Conservation (phyloP, 2,797 vertebrate species). For the Xerus rutilus region DNA sequence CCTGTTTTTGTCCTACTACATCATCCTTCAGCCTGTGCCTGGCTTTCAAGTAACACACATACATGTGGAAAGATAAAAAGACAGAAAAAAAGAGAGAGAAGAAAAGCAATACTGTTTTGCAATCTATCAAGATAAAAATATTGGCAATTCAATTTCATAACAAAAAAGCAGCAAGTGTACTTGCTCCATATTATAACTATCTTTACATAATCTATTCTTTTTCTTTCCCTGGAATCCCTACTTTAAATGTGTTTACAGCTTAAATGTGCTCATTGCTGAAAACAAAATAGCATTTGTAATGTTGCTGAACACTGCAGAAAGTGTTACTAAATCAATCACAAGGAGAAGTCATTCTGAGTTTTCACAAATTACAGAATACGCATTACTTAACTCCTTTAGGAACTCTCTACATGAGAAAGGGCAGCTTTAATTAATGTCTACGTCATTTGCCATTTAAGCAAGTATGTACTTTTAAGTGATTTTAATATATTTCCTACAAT, state of each 20-base stretch:
- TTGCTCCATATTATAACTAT: constrained; percentile 37
- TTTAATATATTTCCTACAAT: not conserved
- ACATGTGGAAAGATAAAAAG: not conserved
- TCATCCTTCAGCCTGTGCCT: not conserved
- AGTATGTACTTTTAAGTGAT: not conserved
- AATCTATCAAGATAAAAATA: constrained; percentile 58
- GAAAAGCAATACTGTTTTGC: constrained; percentile 10
- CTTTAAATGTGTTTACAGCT: constrained; percentile 38
- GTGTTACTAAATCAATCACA: constrained; percentile 10
- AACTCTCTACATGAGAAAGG: not conserved
- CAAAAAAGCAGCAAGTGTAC: not conserved
- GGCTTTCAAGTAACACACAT: constrained; percentile 17
- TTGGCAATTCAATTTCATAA: constrained; percentile 53
- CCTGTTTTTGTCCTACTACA: not conserved
- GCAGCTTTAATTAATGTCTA: not conserved
- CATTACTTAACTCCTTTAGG: not conserved
- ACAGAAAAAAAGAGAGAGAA: not conserved
- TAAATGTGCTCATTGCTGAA: constrained; percentile 51
- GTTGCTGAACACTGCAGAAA: not conserved
- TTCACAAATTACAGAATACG: not conserved
- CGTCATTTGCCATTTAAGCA: constrained; percentile 37
- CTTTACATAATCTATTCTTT: not conserved
- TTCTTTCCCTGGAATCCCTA: not conserved
- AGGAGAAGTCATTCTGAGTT: not conserved
- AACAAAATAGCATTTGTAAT: constrained; percentile 58